A percentile compares a stretch with the other conserved stretches of the same genome.
Evolutionary conservation across 2,797 vertebrate genomes (phyloP).

Genomic region (Hapalemur alaotrensis): DNA sequence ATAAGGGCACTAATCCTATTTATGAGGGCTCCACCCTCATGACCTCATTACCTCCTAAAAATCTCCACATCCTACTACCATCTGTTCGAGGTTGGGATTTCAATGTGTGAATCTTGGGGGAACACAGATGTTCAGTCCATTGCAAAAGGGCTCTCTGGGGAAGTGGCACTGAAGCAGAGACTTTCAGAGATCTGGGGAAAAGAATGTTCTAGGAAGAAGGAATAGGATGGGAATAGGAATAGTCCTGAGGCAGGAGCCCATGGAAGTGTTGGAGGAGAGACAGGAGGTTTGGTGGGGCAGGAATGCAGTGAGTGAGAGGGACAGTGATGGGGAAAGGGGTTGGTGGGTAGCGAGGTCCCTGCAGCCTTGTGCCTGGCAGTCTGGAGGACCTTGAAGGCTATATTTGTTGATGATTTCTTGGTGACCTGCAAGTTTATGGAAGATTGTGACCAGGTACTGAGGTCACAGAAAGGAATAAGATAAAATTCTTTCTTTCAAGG

Average conservation of each 20-base stretch:
- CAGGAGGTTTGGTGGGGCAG: too few species aligned
- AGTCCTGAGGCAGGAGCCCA: neutral
- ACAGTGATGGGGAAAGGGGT: neutral
- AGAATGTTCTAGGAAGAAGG: neutral
- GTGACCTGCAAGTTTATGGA: neutral
- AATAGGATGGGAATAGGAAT: neutral
- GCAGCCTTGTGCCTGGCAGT: neutral
- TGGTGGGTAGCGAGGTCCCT: neutral
- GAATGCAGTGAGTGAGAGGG: neutral
- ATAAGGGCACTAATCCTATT: neutral
- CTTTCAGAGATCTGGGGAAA: neutral
- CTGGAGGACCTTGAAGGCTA: neutral
- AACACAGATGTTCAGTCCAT: too few species aligned
- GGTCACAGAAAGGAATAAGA: neutral
- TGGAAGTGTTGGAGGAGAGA: neutral
- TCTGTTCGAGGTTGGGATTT: neutral
- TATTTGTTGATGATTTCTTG: neutral
- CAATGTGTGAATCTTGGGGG: neutral
- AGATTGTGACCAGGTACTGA: neutral
- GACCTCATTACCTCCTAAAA: neutral
- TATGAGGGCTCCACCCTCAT: neutral
- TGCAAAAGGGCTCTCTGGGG: neutral
- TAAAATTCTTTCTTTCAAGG: neutral
- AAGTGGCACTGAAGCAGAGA: neutral
- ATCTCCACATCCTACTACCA: neutral